phyloP scores from a whole-genome alignment of 2,888 invertebrate genomes.

The Megaustenia siamemsis region DNA sequence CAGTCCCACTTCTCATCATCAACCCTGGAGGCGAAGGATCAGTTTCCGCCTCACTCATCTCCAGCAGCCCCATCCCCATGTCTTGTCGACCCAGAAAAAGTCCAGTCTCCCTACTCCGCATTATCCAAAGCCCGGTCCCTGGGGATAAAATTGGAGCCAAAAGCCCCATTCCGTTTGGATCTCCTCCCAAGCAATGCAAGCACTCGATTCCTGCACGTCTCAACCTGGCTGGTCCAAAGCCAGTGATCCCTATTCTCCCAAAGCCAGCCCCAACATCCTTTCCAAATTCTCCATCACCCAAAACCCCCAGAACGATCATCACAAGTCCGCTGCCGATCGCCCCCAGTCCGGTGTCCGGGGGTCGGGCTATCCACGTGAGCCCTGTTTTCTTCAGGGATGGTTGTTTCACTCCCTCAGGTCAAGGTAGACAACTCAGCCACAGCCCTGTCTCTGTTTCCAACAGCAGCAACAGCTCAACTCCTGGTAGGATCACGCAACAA shows the following conservation, averaged over 20 bases:
- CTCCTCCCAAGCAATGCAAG: slow-evolving; percentile 49
- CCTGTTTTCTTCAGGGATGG: slow-evolving; percentile 51
- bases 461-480: slow-evolving; percentile 36
- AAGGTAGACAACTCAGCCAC: slow-evolving; percentile 17
- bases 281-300: slow-evolving; percentile 37
- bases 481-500: slow-evolving; percentile 55
- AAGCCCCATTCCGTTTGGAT: slow-evolving; percentile 41
- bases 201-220: slow-evolving; percentile 45
- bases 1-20: slow-evolving; percentile 44
- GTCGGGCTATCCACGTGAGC: slow-evolving; percentile 42
- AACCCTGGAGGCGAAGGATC: slow-evolving; percentile 30
- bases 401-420: slow-evolving; percentile 46
- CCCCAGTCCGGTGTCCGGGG: slow-evolving; percentile 44
- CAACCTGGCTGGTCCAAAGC: slow-evolving; percentile 48
- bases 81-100: slow-evolving; percentile 45
- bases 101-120: slow-evolving; percentile 42
- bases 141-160: slow-evolving; percentile 32
- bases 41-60: background rate
- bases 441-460: slow-evolving; percentile 44
- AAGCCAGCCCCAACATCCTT: slow-evolving; percentile 27
- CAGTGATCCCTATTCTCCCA: slow-evolving; percentile 47
- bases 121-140: slow-evolving; percentile 33
- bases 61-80: slow-evolving; percentile 42
- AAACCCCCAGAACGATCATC: slow-evolving; percentile 36
- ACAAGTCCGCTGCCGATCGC: slow-evolving; percentile 48